phyloP scores from a whole-genome alignment of 2,113 vertebrate genomes.

The Triplophysa tibetana region DNA sequence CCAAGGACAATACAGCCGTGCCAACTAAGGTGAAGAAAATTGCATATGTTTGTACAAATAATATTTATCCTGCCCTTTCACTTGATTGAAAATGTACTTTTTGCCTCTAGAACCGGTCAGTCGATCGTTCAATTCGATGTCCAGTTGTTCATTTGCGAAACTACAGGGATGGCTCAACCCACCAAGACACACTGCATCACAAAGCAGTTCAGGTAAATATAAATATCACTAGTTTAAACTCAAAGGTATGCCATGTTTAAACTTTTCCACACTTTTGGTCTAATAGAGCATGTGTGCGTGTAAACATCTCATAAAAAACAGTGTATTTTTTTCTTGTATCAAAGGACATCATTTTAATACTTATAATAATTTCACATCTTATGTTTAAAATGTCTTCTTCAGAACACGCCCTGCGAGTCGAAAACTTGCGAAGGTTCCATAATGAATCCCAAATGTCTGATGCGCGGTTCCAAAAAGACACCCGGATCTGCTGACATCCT shows the following conservation, averaged over 20 bases:
- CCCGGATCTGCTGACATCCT: conserved; percentile 69
- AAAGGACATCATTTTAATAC: not conserved
- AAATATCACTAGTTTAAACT: not conserved
- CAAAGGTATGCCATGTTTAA: not conserved
- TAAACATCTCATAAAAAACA: no score
- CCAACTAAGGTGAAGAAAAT: not conserved
- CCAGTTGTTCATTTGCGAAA: conserved; percentile 73
- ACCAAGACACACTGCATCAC: conserved; percentile 78
- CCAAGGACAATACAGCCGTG: not conserved
- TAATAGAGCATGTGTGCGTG: no score
- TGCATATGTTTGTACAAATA: not conserved
- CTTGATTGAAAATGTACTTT: not conserved
- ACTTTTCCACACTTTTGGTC: not conserved
- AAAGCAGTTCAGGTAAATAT: conserved; percentile 73
- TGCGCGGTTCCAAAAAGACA: conserved; percentile 64
- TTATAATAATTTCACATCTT: not conserved
- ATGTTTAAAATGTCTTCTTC: not conserved
- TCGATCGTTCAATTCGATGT: conserved; percentile 12
- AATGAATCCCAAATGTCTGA: conserved; percentile 77
- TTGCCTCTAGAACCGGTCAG: not conserved
- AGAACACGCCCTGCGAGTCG: conserved; percentile 74
- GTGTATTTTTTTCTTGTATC: no score
- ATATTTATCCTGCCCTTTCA: not conserved
- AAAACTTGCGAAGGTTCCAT: conserved; percentile 77
- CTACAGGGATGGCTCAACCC: conserved; percentile 69